A percentile compares a stretch with the other conserved stretches of the same genome.
phyloP scores from a whole-genome alignment of 2,888 invertebrate genomes.

The Tetramorium bicarinatum region DNA sequence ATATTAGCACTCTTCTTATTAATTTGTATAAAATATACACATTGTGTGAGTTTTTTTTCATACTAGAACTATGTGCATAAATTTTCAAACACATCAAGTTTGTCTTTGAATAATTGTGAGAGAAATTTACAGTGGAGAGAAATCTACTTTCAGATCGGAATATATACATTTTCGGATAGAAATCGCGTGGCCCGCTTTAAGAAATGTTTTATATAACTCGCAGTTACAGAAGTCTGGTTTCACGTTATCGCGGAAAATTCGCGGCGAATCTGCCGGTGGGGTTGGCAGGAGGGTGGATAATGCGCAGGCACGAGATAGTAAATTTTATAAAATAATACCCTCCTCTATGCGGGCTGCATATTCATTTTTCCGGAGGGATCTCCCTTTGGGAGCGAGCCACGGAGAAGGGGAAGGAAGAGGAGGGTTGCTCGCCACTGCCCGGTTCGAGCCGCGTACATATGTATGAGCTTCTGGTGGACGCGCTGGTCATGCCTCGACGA shows the following conservation, averaged over 20 bases:
- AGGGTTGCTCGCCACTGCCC: slow-evolving; percentile 72
- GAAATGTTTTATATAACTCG: slow-evolving; percentile 24
- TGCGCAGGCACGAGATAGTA: slow-evolving; percentile 72
- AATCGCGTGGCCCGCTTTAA: slow-evolving; percentile 7
- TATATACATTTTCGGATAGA: slow-evolving; percentile 6
- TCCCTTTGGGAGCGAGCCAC: slow-evolving; percentile 63
- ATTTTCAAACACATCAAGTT: background rate
- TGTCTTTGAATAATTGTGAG: background rate
- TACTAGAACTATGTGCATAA: background rate
- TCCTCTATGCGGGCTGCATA: slow-evolving; percentile 77
- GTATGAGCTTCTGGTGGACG: slow-evolving; percentile 82
- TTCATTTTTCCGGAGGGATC: slow-evolving; percentile 81
- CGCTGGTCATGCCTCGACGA: slow-evolving; percentile 79
- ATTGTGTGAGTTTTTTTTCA: background rate
- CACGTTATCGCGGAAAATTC: slow-evolving; percentile 38
- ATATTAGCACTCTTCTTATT: no score
- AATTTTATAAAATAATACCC: slow-evolving; percentile 81
- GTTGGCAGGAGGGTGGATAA: slow-evolving; percentile 60
- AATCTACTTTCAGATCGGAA: background rate
- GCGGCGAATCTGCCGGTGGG: slow-evolving; percentile 34
- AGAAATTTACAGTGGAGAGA: background rate
- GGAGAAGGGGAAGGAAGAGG: slow-evolving; percentile 61
- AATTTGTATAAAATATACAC: background rate
- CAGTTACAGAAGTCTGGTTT: slow-evolving; percentile 6
- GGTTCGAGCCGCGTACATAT: slow-evolving; percentile 79